Conservation (phyloP, 2,888 invertebrate genomes). For the Hemaris fuciformis region DNA sequence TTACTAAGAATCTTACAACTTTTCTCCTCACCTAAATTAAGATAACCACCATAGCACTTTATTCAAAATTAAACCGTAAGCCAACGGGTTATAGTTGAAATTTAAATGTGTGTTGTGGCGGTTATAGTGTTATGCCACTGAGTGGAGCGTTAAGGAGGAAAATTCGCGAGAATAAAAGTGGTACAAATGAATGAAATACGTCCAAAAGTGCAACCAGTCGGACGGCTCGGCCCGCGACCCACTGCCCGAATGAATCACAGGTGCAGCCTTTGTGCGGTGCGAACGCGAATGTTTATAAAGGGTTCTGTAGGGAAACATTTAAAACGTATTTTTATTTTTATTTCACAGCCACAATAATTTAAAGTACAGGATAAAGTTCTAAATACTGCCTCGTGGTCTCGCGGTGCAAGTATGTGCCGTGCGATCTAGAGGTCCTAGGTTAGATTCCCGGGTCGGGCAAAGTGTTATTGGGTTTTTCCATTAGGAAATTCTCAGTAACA, state of each 20-base stretch:
- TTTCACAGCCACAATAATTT: too few relatives aligned
- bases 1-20: constrained; percentile 50
- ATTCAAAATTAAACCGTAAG: constrained; percentile 16
- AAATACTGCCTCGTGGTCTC: too few relatives aligned
- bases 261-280: constrained; percentile 1
- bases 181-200: constrained; percentile 15
- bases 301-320: neutral
- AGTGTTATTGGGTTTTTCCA: too few relatives aligned
- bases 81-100: fast-evolving
- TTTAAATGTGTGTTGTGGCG: neutral
- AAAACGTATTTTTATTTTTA: too few relatives aligned
- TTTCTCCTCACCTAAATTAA: neutral
- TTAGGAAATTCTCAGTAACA: too few relatives aligned
- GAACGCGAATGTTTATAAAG: neutral
- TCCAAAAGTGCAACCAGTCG: constrained; percentile 41
- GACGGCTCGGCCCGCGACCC: constrained; percentile 39
- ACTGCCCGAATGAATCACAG: constrained; percentile 65
- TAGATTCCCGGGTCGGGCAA: too few relatives aligned
- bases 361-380: too few relatives aligned
- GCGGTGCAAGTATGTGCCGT: too few relatives aligned
- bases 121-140: constrained; percentile 17
- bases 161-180: constrained; percentile 17
- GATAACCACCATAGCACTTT: neutral
- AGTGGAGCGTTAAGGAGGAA: constrained; percentile 29
- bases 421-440: too few relatives aligned